A percentile compares a stretch with the other conserved stretches of the same genome.
Evolutionary conservation across 2,113 vertebrate genomes (phyloP).

Genomic region (Lates calcarifer): DNA sequence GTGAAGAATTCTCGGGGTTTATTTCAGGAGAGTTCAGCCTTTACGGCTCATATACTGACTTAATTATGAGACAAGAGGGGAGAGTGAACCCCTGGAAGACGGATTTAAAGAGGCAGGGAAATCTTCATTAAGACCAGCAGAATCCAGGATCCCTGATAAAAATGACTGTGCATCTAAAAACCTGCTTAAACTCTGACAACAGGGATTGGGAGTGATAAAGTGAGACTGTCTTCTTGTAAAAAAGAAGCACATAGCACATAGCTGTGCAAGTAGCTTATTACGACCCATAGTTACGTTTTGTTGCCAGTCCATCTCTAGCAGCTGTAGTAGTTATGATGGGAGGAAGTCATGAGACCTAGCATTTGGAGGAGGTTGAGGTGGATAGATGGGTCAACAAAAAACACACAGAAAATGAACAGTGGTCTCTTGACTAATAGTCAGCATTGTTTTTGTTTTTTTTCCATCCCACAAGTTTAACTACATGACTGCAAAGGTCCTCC

Average conservation of each 20-base stretch:
- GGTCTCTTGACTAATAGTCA: no score
- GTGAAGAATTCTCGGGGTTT: constrained; percentile 74
- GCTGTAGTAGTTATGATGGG: no score
- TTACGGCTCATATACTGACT: constrained; percentile 80
- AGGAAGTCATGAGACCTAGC: no score
- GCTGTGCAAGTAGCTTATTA: constrained; percentile 3
- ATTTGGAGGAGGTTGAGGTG: no score
- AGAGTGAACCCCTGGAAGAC: constrained; percentile 63
- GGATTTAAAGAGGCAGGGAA: constrained; percentile 69
- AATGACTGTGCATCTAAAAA: constrained; percentile 33
- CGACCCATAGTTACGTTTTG: background rate
- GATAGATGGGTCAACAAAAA: no score
- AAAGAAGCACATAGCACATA: background rate
- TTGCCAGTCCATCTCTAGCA: background rate
- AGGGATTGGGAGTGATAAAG: constrained; percentile 41
- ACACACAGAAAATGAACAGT: no score
- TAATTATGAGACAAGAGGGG: constrained; percentile 78
- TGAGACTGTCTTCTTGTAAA: background rate
- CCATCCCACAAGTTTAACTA: no score
- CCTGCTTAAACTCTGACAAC: constrained; percentile 45
- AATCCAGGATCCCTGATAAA: constrained; percentile 51
- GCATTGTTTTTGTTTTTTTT: no score
- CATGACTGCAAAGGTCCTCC: no score
- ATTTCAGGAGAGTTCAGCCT: constrained; percentile 75
- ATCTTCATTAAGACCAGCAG: constrained; percentile 69